Evolutionary conservation across 53 echinoderm and acorn worm genomes (phyloP).

Genomic region (Zoroaster sp.): DNA sequence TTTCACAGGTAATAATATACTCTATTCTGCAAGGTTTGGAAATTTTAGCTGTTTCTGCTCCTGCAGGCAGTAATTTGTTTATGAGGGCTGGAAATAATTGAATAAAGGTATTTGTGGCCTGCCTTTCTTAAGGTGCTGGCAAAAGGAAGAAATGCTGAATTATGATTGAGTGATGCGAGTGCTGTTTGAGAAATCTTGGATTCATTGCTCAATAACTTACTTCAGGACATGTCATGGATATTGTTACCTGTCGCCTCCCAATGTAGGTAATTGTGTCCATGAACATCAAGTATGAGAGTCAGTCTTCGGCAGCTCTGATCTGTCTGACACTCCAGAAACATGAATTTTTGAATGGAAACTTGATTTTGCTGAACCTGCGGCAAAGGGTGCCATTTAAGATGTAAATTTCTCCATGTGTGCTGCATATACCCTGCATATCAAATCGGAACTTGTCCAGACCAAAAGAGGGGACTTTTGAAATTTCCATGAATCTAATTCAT

Average conservation of each 20-base stretch:
- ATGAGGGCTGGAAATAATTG: neutral
- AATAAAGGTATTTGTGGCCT: too few species aligned
- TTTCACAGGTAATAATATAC: neutral
- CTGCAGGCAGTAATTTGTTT: neutral
- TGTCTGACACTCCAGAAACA: neutral
- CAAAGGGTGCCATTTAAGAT: too few species aligned
- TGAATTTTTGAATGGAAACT: neutral
- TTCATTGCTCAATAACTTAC: neutral
- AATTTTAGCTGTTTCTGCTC: neutral
- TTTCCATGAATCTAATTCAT: too few species aligned
- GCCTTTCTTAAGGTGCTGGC: too few species aligned
- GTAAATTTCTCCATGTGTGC: too few species aligned
- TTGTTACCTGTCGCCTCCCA: neutral
- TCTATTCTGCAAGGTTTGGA: neutral
- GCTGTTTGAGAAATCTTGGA: neutral
- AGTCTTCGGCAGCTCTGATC: neutral
- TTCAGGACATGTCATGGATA: neutral
- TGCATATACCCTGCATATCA: too few species aligned
- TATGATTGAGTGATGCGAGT: neutral
- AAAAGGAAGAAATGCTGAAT: neutral
- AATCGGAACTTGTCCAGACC: too few species aligned
- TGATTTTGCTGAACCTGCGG: neutral
- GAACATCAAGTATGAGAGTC: neutral
- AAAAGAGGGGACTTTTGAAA: too few species aligned
- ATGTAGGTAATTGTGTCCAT: neutral